Conservation (phyloP, 37 sponge, comb jelly and placozoan genomes). For the Chondrilla cf. caribensis region DNA sequence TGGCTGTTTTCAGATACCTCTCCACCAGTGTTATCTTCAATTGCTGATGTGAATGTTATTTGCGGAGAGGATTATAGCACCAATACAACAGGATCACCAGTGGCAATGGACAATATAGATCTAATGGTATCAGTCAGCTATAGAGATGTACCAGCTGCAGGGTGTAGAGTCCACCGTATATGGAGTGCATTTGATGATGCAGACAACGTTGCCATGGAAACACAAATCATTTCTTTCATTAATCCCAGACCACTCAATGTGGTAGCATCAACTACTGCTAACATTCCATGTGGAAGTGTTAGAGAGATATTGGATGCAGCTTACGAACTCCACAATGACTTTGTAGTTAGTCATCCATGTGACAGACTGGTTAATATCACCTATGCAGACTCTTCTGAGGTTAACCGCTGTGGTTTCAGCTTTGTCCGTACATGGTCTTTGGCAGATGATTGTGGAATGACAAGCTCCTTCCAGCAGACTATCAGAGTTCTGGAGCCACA, state of each 20-base stretch:
- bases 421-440: constrained; percentile 31
- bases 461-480: constrained; percentile 7
- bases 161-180: constrained; percentile 5
- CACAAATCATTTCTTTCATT: constrained; percentile 29
- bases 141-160: background rate
- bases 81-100: constrained; percentile 3
- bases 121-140: background rate
- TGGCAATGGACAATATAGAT: constrained; percentile 2
- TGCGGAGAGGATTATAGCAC: constrained; percentile 23
- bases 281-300: constrained; percentile 27
- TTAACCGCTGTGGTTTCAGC: constrained; percentile 26
- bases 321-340: background rate
- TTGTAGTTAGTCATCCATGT: constrained; percentile 33
- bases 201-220: constrained; percentile 10
- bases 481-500: constrained; percentile 30
- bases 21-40: background rate
- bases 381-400: background rate
- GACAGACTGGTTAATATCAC: constrained; percentile 11
- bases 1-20: background rate
- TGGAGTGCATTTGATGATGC: constrained; percentile 34
- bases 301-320: constrained; percentile 13
- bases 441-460: constrained; percentile 25
- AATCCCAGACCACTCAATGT: constrained; percentile 24
- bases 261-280: background rate
- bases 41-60: constrained; percentile 1